These are phyloP conservation scores for Notamacropus eugenii DNA, from an alignment of 2,797 vertebrate genomes.

Conservation along the genomic window DNA sequence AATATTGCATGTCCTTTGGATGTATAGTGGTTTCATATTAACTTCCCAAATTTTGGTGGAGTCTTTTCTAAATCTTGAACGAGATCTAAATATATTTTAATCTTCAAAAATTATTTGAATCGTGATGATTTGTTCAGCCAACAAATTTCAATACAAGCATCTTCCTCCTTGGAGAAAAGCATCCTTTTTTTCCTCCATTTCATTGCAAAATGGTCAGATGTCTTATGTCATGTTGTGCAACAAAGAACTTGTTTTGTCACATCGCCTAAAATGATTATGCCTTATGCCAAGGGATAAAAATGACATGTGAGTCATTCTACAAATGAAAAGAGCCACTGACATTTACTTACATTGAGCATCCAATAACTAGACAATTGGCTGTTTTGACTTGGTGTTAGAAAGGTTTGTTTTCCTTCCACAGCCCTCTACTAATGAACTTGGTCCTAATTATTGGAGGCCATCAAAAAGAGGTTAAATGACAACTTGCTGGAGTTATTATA, in stretches of 20 bases:
- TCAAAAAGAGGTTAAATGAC: neutral
- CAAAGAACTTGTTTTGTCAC: neutral
- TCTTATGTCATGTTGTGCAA: neutral
- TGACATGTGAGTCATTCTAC: neutral
- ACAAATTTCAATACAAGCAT: neutral
- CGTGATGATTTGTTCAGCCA: neutral
- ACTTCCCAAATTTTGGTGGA: neutral
- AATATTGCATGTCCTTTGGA: neutral
- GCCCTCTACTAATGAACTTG: neutral
- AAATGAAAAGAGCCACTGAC: neutral
- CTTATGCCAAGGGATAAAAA: conserved; percentile 22
- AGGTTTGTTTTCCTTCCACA: neutral
- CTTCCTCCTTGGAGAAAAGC: neutral
- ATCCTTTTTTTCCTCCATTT: neutral
- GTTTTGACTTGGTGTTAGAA: neutral
- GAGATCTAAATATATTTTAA: neutral
- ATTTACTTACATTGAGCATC: neutral
- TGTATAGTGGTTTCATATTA: neutral
- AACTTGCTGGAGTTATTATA: neutral
- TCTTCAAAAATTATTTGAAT: neutral
- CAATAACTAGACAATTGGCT: neutral
- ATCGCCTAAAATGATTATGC: neutral
- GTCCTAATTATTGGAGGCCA: neutral
- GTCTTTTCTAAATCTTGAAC: neutral
- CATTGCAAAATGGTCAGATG: neutral